phyloP scores from a whole-genome alignment of 2,888 invertebrate genomes.

The Nemoura dubitans region DNA sequence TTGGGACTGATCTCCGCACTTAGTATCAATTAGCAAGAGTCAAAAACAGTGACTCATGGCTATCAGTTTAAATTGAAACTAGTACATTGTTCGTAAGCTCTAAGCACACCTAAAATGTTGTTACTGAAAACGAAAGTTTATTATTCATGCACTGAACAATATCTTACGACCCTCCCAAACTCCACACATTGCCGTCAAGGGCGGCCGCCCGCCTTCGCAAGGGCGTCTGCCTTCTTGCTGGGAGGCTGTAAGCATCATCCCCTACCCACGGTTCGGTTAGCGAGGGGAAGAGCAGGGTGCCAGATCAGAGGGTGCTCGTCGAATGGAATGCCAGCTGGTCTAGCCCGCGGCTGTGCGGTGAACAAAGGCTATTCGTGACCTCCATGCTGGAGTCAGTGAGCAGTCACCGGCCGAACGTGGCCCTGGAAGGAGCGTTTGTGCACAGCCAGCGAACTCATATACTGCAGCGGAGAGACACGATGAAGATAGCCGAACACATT shows the following conservation, averaged over 20 bases:
- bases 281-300: not conserved
- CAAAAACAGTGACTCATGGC: no score
- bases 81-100: no score
- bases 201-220: not conserved
- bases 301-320: not conserved
- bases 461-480: not conserved
- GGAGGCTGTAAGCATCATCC: not conserved
- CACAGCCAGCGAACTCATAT: not conserved
- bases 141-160: no score
- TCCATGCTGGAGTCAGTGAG: constrained; percentile 24
- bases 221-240: not conserved
- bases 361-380: constrained; percentile 8
- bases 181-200: not conserved
- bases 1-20: no score
- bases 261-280: not conserved
- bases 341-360: not conserved
- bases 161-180: no score
- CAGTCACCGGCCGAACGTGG: not conserved
- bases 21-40: no score
- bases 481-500: constrained; percentile 38
- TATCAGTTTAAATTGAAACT: no score
- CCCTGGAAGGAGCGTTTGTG: not conserved
- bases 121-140: no score
- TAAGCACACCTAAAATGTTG: no score
- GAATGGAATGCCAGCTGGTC: not conserved